These are phyloP conservation scores for Hippopotamus amphibius DNA, from an alignment of 2,113 vertebrate genomes.

Conservation along the genomic window DNA sequence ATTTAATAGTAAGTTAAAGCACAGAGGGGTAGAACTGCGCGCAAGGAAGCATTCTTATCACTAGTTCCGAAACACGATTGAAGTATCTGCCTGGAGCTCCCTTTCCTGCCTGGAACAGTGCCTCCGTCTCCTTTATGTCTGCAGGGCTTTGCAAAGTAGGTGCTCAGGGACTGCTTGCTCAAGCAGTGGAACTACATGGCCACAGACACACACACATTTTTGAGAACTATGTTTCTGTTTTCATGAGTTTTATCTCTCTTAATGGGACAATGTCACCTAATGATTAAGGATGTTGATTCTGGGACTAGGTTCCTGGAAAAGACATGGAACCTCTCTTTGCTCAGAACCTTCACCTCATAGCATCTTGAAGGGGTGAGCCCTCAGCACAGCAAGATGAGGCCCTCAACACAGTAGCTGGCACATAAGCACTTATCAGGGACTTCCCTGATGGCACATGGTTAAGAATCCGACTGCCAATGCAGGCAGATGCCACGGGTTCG, in stretches of 20 bases:
- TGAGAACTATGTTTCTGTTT: neutral
- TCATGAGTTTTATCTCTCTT: neutral
- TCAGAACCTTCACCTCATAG: neutral
- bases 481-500: no score
- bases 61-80: neutral
- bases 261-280: neutral
- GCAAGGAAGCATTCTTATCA: neutral
- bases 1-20: neutral
- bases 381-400: neutral
- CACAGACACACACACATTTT: neutral
- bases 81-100: neutral
- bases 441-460: no score
- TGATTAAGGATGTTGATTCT: neutral
- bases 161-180: neutral
- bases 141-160: neutral
- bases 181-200: neutral
- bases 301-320: neutral
- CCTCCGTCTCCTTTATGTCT: neutral
- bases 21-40: neutral
- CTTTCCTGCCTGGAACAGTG: neutral
- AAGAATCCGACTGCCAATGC: no score
- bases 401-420: neutral
- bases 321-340: neutral
- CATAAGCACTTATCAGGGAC: no score
- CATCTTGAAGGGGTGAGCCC: neutral